Conservation (phyloP, 2,797 vertebrate species). For the Carcharodon carcharias region DNA sequence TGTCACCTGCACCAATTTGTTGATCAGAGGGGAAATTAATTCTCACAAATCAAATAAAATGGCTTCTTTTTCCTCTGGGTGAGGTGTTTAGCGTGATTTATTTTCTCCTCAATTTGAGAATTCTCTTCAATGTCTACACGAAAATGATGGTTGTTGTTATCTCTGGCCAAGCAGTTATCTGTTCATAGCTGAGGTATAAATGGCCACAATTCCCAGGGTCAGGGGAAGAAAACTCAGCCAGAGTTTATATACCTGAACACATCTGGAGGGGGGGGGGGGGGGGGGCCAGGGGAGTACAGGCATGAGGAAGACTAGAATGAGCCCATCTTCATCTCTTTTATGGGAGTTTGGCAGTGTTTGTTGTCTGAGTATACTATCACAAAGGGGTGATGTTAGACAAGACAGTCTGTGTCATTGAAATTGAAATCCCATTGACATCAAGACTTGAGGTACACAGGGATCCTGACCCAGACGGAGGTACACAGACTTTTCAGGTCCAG, state of each 20-base stretch:
- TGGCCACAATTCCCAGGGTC: neutral
- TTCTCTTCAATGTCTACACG: neutral
- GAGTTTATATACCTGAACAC: neutral
- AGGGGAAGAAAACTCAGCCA: neutral
- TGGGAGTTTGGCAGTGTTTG: neutral
- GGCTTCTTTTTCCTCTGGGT: neutral
- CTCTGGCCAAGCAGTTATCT: neutral
- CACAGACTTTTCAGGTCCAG: no score
- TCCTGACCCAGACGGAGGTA: neutral
- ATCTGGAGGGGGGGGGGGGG: no score
- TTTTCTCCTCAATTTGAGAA: neutral
- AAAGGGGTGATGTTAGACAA: neutral
- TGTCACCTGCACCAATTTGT: constrained; percentile 69
- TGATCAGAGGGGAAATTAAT: constrained; percentile 58
- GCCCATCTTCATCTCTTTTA: neutral
- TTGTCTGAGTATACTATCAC: neutral
- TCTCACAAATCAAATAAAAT: constrained; percentile 36
- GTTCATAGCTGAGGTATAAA: neutral
- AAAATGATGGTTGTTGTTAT: neutral
- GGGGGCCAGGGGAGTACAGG: neutral
- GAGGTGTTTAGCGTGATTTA: neutral
- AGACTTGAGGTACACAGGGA: neutral
- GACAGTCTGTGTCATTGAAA: neutral
- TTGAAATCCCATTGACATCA: neutral
- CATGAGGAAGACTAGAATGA: neutral